Conservation (phyloP, 1,140 invertebrate genomes). For the Tetramorium alpestre region DNA sequence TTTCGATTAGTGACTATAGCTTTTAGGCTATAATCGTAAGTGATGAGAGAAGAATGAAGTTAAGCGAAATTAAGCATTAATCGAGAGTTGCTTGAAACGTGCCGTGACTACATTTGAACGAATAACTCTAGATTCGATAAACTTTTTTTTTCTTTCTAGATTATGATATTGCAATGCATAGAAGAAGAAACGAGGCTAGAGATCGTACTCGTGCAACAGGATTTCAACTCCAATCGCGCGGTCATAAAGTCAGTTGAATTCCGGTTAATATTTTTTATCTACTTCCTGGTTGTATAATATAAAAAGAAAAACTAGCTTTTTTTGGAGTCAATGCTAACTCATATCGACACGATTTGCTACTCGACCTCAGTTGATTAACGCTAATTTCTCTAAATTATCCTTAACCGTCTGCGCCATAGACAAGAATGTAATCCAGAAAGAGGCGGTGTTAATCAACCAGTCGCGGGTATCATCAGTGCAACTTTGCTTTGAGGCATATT, state of each 20-base stretch:
- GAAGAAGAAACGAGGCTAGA: background rate
- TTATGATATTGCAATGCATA: background rate
- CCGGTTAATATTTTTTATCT: background rate
- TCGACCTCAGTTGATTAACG: background rate
- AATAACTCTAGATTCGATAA: background rate
- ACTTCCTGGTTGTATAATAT: background rate
- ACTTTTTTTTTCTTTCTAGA: background rate
- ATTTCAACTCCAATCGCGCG: background rate
- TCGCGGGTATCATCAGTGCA: too few relatives aligned
- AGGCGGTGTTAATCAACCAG: background rate
- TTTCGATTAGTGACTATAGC: background rate
- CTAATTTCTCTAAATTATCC: slow-evolving; percentile 40
- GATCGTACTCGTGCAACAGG: background rate
- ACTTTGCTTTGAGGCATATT: too few relatives aligned
- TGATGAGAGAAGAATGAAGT: background rate
- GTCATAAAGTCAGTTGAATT: background rate
- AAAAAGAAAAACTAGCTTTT: background rate
- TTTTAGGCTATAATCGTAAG: background rate
- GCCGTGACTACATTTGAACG: background rate
- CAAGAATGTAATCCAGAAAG: background rate
- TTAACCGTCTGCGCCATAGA: background rate
- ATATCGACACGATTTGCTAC: background rate
- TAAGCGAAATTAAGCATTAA: background rate
- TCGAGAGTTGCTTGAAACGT: background rate
- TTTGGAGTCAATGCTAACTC: background rate